Evolutionary conservation across 2,113 vertebrate genomes (phyloP).

Genomic region (Paramormyrops kingsleyae): DNA sequence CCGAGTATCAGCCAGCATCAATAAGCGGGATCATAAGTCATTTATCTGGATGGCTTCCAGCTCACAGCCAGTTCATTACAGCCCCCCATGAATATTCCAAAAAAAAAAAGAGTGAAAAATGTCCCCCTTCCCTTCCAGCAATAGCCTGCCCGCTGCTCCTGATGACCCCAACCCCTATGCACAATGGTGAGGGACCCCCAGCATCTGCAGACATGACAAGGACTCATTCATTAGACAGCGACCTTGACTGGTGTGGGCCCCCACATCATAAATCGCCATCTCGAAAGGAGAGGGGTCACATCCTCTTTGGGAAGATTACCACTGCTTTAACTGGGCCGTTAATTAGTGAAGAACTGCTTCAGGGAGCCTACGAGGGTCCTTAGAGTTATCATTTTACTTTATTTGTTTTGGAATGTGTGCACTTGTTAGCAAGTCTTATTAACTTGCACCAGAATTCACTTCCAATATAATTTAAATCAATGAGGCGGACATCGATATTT

Average conservation of each 20-base stretch:
- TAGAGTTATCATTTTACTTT: not conserved
- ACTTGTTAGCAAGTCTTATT: not conserved
- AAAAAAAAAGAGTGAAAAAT: slow-evolving; percentile 23
- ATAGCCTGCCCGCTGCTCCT: slow-evolving; percentile 31
- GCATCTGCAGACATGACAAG: slow-evolving; percentile 52
- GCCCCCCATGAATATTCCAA: slow-evolving; percentile 60
- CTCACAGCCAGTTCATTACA: slow-evolving; percentile 55
- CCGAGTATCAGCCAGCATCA: slow-evolving; percentile 59
- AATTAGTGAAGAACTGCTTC: slow-evolving; percentile 34
- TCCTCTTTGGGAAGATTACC: slow-evolving; percentile 31
- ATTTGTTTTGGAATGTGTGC: not conserved
- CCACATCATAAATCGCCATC: slow-evolving; percentile 42
- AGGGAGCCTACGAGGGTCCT: not conserved
- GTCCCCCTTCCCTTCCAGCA: slow-evolving; percentile 25
- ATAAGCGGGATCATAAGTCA: slow-evolving; percentile 64
- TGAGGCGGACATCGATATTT: not conserved
- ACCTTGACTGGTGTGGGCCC: slow-evolving; percentile 33
- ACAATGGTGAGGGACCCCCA: slow-evolving; percentile 31
- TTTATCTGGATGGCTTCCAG: slow-evolving; percentile 59
- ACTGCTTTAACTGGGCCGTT: not conserved
- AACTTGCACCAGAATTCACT: not conserved
- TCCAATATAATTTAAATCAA: not conserved
- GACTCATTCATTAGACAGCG: slow-evolving; percentile 49
- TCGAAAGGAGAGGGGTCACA: slow-evolving; percentile 27
- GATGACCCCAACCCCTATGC: slow-evolving; percentile 18